A percentile compares a stretch with the other conserved stretches of the same genome.
phyloP scores from a whole-genome alignment of 2,888 invertebrate genomes.

The Megaustenia siamemsis region DNA sequence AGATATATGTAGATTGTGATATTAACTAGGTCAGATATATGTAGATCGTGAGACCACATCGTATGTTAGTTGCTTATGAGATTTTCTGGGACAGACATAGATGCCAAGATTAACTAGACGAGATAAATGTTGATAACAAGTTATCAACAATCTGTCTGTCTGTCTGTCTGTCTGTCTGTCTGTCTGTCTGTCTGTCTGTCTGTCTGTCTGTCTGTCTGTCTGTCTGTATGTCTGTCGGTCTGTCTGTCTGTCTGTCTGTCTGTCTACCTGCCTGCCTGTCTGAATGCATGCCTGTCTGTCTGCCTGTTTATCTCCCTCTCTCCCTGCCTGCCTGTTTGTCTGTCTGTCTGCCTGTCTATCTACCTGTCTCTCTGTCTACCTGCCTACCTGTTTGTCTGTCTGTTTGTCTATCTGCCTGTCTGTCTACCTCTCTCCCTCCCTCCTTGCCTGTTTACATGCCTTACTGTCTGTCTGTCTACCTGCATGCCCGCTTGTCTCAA shows the following conservation, averaged over 20 bases:
- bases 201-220: slow-evolving; percentile 4
- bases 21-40: no score
- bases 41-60: no score
- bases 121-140: no score
- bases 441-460: no score
- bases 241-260: slow-evolving; percentile 14
- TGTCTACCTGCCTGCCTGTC: background rate
- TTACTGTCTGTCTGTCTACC: no score
- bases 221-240: background rate
- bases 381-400: background rate
- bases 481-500: no score
- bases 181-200: slow-evolving; percentile 14
- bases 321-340: background rate
- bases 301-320: background rate
- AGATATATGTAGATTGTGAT: no score
- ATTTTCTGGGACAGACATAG: no score
- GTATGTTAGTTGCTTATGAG: no score
- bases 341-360: background rate
- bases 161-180: slow-evolving; percentile 9
- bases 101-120: no score
- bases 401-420: no score
- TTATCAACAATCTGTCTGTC: slow-evolving; percentile 21
- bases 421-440: no score
- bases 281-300: background rate
- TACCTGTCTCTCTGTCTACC: background rate